Base-by-base conservation (phyloP, 2,113 vertebrate species). In the Spermophilus dauricus region DNA sequence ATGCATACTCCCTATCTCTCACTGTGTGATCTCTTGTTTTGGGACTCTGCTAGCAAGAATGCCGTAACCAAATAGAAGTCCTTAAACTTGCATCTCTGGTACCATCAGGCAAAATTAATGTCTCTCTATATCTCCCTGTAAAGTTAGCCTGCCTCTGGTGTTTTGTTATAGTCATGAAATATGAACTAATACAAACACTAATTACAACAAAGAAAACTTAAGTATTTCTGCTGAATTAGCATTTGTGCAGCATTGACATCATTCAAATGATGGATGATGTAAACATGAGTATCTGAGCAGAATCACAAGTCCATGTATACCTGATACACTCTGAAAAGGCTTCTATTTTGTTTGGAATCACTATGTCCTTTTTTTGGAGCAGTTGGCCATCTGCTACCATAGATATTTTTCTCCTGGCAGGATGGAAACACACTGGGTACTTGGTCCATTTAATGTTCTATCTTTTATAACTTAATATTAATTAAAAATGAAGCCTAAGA, bases 401-500 rank as follows among this genome's bases (percentile, higher is more conserved):
- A 83, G 72, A 78, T 22, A 20, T 56, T 56, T 61, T 28, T 63
- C 61, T 63, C 61, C 61, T 63, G 61, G 8, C 24, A 63, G 24
- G 26, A 28, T 28, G 24, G 61, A 58, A 58, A 58, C 20, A 63
- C 26, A 28, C 24, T 63, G 61, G 61, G 24, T 67, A 26, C 97
- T 96, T 75, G 63, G 12, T 8, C 5, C 63, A 53, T 61, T 53
- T 26, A 13, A 34, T 72, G 72, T 0, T 58, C 30, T 76, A 77
- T n/a, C 89, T 84, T 95, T 91, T 95, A 94, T 32, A 98, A 98
- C 76, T 58, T 58, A 91, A 80, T 0, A 1, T 53, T 85, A 75
- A 72, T 56, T 0, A 32, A 96, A 97, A 67, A 34, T 26, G 73
- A 87, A 1, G 4, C 48, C 67, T 61, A 24, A 98, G 95, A 80